Percentiles rank a stretch among this genome's conserved stretches.
Conservation (phyloP, 2,113 vertebrate genomes). For the Campylomormyrus numenius region DNA sequence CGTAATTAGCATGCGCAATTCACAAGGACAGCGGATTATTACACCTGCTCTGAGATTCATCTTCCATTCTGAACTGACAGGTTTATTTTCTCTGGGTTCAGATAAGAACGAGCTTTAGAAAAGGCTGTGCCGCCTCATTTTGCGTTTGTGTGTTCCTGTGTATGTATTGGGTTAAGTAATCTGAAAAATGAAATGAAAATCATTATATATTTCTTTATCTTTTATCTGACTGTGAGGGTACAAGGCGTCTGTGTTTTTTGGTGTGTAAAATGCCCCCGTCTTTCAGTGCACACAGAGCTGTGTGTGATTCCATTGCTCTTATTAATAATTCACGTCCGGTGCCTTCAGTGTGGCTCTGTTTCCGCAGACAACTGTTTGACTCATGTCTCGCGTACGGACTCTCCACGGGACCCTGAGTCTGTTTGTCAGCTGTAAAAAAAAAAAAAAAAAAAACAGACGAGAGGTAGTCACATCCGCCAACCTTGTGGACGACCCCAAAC, state of each 20-base stretch:
- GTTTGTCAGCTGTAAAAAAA: slow-evolving; percentile 21
- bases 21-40: background rate
- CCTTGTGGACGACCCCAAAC: slow-evolving; percentile 28
- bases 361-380: background rate
- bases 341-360: background rate
- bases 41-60: background rate
- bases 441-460: slow-evolving; percentile 15
- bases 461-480: slow-evolving; percentile 20
- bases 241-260: background rate
- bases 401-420: background rate
- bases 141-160: background rate
- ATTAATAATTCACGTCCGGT: background rate
- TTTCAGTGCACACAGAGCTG: background rate
- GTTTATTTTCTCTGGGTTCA: background rate
- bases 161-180: background rate
- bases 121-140: background rate
- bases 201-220: background rate
- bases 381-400: background rate
- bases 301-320: background rate
- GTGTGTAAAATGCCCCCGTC: background rate
- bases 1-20: background rate
- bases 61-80: background rate
- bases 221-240: background rate
- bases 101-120: background rate
- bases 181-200: background rate